Conservation (phyloP, 2,797 vertebrate species). For the Cheirogaleus major region DNA sequence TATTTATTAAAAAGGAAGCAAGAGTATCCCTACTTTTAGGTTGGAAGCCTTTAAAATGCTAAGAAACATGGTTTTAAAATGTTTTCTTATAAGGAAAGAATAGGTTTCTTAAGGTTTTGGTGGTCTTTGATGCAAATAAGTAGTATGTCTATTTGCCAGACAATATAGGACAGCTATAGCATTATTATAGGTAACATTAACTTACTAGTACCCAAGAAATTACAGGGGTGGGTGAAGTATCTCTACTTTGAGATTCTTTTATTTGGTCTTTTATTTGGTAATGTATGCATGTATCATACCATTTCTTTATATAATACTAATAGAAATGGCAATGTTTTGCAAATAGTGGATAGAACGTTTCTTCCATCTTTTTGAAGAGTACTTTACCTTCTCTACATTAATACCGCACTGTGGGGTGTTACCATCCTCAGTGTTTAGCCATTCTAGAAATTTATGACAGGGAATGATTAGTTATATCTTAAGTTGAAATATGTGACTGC, state of each 20-base stretch:
- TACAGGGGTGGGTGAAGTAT: neutral
- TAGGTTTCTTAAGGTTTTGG: neutral
- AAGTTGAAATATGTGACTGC: neutral
- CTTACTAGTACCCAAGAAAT: neutral
- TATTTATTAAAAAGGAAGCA: neutral
- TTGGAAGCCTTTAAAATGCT: neutral
- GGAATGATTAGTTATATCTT: neutral
- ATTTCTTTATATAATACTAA: neutral
- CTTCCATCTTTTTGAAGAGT: neutral
- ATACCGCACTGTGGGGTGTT: neutral
- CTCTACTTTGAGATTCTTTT: conserved; percentile 20
- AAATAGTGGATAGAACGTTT: neutral
- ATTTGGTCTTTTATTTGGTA: conserved; percentile 23
- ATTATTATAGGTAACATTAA: neutral
- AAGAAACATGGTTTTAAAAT: conserved; percentile 18
- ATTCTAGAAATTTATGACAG: neutral
- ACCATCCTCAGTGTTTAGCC: neutral
- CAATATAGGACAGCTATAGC: neutral
- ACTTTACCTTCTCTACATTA: neutral
- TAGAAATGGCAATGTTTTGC: conserved; percentile 7
- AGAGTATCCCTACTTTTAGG: neutral
- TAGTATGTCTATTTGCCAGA: neutral
- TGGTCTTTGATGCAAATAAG: neutral
- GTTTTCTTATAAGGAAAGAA: neutral
- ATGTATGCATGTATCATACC: neutral